Conservation (phyloP, 2,113 vertebrate species). For the Pitta sordida region DNA sequence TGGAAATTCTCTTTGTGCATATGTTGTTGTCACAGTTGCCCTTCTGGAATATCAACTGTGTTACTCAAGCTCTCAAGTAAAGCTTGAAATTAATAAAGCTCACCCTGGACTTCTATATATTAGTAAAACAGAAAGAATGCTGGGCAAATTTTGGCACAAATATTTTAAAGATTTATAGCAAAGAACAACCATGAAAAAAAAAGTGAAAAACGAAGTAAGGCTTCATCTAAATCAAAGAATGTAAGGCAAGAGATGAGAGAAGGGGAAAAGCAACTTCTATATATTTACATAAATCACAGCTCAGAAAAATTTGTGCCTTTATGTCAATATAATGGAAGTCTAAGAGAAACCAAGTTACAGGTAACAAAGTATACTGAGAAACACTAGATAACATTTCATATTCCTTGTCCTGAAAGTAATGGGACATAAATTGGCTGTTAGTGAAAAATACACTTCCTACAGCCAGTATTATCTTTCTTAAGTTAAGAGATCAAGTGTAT, state of each 20-base stretch:
- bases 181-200: neutral
- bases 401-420: neutral
- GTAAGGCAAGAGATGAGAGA: neutral
- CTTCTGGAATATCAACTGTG: neutral
- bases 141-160: neutral
- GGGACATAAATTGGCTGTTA: neutral
- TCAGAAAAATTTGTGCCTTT: neutral
- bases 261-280: neutral
- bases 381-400: neutral
- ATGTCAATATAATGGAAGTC: neutral
- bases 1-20: neutral
- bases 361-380: neutral
- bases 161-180: neutral
- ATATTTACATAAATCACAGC: neutral
- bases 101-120: neutral
- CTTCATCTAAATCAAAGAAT: neutral
- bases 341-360: neutral
- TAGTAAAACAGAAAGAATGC: neutral
- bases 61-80: neutral
- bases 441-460: neutral
- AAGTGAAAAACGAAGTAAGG: neutral
- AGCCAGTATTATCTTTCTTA: neutral
- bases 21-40: neutral
- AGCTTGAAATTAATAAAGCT: neutral
- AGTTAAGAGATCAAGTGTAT: neutral